These are phyloP conservation scores for Sminthurinus aureus DNA, from an alignment of 2,888 invertebrate genomes.

Conservation along the genomic window DNA sequence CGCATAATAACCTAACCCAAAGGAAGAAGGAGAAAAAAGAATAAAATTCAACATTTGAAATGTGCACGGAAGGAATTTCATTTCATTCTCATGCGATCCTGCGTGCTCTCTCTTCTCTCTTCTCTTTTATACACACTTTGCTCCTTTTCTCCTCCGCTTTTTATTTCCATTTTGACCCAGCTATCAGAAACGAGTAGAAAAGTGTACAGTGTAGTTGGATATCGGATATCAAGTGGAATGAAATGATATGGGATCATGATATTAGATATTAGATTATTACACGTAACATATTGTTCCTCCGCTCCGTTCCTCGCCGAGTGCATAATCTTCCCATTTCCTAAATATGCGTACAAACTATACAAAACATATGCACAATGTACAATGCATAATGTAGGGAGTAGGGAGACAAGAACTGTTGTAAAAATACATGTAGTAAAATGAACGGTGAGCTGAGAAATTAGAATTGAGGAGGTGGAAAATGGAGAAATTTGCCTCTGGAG, in stretches of 20 bases:
- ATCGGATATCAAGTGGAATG: too few relatives aligned
- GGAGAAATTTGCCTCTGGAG: too few relatives aligned
- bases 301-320: too few relatives aligned
- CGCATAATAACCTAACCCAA: slow-evolving; percentile 1
- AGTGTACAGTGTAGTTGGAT: neutral
- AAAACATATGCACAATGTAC: too few relatives aligned
- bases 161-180: neutral
- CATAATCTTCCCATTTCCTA: too few relatives aligned
- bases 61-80: neutral
- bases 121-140: too few relatives aligned
- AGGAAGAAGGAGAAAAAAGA: neutral
- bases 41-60: neutral
- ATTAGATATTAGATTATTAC: neutral
- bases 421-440: too few relatives aligned
- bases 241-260: neutral
- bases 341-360: too few relatives aligned
- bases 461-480: too few relatives aligned
- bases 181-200: neutral
- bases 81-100: neutral
- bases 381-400: too few relatives aligned
- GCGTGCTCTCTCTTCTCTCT: neutral
- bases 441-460: too few relatives aligned
- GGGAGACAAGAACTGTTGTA: too few relatives aligned
- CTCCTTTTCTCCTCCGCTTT: neutral
- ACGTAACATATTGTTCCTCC: neutral